A percentile compares a stretch with the other conserved stretches of the same genome.
These are phyloP conservation scores for Psylliodes chrysocephalus DNA, from an alignment of 2,888 invertebrate species.

Conservation along the genomic window DNA sequence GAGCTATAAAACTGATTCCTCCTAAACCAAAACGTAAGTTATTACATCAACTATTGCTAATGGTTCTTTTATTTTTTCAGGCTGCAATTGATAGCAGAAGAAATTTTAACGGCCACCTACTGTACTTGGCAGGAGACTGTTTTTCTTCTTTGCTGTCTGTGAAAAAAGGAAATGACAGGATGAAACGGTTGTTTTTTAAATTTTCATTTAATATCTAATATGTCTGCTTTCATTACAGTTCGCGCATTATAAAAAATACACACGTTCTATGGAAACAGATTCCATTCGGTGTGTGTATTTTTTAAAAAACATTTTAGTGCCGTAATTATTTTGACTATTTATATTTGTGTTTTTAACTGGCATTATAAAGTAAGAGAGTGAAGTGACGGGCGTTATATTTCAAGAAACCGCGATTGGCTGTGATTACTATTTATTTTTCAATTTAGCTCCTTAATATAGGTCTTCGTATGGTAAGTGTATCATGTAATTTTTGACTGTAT, in stretches of 20 bases:
- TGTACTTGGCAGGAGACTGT: conserved; percentile 46
- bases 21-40: conserved; percentile 93
- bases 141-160: conserved; percentile 47
- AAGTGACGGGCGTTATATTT: conserved; percentile 27
- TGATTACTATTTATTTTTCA: conserved; percentile 18
- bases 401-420: conserved; percentile 16
- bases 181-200: conserved; percentile 41
- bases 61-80: conserved; percentile 54
- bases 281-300: not conserved
- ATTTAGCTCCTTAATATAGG: conserved; percentile 37
- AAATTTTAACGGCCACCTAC: conserved; percentile 43
- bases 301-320: conserved; percentile 6
- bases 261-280: conserved; percentile 5
- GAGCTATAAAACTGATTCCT: conserved; percentile 86
- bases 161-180: conserved; percentile 43
- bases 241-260: conserved; percentile 32
- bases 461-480: conserved; percentile 51
- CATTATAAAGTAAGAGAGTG: conserved; percentile 18
- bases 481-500: conserved; percentile 49
- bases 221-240: conserved; percentile 41
- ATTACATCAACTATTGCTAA: conserved; percentile 43
- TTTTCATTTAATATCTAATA: conserved; percentile 38
- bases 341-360: conserved; percentile 26
- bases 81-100: conserved; percentile 46
- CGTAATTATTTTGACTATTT: conserved; percentile 29